phyloP scores from a whole-genome alignment of 2,888 invertebrate genomes.

The Trissolcus brochymenae region DNA sequence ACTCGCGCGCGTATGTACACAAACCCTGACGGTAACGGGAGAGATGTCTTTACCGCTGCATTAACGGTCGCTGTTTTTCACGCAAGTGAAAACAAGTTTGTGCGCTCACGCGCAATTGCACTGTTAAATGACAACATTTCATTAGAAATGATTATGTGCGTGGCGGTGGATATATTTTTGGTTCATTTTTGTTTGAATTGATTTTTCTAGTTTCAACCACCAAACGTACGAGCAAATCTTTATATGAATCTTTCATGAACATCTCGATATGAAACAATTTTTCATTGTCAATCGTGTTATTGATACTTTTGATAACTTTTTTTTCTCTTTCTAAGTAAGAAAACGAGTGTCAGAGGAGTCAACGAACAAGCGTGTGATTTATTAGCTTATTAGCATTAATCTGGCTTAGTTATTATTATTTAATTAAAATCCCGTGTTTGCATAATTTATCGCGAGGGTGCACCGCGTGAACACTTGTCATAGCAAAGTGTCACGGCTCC shows the following conservation, averaged over 20 bases:
- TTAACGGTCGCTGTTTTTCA: slow-evolving; percentile 76
- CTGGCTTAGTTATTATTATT: slow-evolving; percentile 37
- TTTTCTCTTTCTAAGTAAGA: too few species aligned
- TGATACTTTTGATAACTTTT: too few species aligned
- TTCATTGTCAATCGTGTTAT: too few species aligned
- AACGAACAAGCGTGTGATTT: slow-evolving; percentile 2
- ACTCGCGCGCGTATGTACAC: slow-evolving; percentile 60
- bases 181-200: too few species aligned
- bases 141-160: slow-evolving; percentile 73
- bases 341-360: not conserved
- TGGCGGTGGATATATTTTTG: slow-evolving; percentile 17
- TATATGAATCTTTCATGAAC: too few species aligned
- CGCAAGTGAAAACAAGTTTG: slow-evolving; percentile 75
- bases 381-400: slow-evolving; percentile 41
- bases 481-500: slow-evolving; percentile 24
- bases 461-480: slow-evolving; percentile 32
- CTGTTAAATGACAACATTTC: slow-evolving; percentile 74
- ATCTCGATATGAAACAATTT: too few species aligned
- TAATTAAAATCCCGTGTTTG: slow-evolving; percentile 33
- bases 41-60: slow-evolving; percentile 77
- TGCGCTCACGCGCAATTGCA: slow-evolving; percentile 69
- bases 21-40: slow-evolving; percentile 73
- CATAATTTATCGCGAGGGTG: slow-evolving; percentile 35
- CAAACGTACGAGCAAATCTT: too few species aligned
- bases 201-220: too few species aligned